These are phyloP conservation scores for Encarsia formosa DNA, from an alignment of 2,888 invertebrate species.

Conservation along the genomic window DNA sequence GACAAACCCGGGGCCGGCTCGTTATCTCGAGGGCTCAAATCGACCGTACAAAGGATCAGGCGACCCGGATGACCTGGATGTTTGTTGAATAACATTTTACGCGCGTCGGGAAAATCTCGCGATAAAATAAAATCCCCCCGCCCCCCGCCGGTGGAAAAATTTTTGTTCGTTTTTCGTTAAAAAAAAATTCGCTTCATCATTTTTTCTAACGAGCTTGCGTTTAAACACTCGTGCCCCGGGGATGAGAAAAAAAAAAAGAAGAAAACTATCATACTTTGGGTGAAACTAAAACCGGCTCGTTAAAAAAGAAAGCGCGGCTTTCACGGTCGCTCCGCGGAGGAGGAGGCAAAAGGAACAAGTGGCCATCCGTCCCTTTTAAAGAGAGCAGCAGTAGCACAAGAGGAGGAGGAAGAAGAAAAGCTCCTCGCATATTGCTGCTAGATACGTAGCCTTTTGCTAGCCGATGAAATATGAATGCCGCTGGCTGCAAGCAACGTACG, in stretches of 20 bases:
- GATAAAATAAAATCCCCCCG: too few species aligned
- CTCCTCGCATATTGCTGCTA: conserved; percentile 17
- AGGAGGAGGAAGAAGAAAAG: conserved; percentile 15
- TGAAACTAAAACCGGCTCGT: background rate
- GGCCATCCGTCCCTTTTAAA: conserved; percentile 21
- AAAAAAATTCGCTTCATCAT: too few species aligned
- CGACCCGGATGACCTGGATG: too few species aligned
- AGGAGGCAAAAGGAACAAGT: conserved; percentile 11
- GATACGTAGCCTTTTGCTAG: conserved; percentile 12
- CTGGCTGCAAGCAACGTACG: background rate
- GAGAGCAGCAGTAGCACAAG: conserved; percentile 10
- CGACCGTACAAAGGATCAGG: too few species aligned
- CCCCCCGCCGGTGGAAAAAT: too few species aligned
- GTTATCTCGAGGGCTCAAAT: too few species aligned
- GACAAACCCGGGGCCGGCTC: too few species aligned
- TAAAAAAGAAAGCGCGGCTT: background rate
- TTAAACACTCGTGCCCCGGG: background rate
- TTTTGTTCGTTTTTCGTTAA: too few species aligned
- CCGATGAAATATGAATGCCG: conserved; percentile 27
- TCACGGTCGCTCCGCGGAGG: conserved; percentile 15
- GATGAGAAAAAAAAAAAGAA: background rate
- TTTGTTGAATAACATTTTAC: too few species aligned
- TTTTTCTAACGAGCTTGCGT: too few species aligned
- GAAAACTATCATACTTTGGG: too few species aligned
- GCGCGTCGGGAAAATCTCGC: too few species aligned